Conservation (phyloP, 2,113 vertebrate genomes). For the Percina caprodes region DNA sequence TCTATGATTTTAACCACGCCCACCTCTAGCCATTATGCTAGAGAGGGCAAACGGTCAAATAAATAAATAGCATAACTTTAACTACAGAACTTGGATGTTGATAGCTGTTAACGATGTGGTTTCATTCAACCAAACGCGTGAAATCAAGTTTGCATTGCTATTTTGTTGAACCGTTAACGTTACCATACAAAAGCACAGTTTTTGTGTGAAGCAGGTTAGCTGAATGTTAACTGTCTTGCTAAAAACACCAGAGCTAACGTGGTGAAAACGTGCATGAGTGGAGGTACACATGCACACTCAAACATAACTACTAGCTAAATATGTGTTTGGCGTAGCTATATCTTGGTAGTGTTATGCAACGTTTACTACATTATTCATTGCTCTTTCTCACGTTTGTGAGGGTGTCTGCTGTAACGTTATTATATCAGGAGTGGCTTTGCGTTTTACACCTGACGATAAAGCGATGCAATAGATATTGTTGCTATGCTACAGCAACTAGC, state of each 20-base stretch:
- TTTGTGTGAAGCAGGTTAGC: background rate
- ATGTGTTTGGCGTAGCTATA: background rate
- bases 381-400: background rate
- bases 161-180: no score
- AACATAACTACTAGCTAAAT: background rate
- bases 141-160: background rate
- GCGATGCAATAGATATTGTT: constrained; percentile 1
- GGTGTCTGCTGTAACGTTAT: background rate
- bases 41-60: background rate
- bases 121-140: background rate
- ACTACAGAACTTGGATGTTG: background rate
- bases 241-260: background rate
- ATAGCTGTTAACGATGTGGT: background rate
- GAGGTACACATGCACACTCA: background rate
- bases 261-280: background rate
- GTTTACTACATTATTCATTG: background rate
- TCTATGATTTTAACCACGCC: no score
- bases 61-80: background rate
- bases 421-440: background rate
- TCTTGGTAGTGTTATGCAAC: background rate
- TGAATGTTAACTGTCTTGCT: background rate
- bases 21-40: background rate
- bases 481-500: constrained; percentile 1
- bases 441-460: background rate
- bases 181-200: background rate